These are phyloP conservation scores for Urocolius indicus DNA, from an alignment of 2,113 vertebrate species.

Conservation along the genomic window DNA sequence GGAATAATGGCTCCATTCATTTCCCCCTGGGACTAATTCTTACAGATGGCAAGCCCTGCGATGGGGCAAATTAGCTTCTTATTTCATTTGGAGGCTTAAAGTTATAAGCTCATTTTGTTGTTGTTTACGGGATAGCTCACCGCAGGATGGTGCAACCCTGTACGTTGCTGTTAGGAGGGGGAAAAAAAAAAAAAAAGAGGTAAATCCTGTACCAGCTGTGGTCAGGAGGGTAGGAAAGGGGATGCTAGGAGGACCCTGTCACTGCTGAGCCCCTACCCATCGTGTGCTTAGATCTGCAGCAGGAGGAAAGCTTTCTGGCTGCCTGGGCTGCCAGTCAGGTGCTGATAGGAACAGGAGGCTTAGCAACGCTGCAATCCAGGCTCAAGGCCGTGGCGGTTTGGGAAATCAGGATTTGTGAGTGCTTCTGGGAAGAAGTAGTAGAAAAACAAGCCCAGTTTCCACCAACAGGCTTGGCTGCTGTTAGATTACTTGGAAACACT, in stretches of 20 bases:
- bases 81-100: constrained; percentile 69
- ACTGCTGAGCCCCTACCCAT: not conserved
- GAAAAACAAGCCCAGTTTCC: not conserved
- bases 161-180: not conserved
- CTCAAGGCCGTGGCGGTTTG: not conserved
- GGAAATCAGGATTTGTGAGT: not conserved
- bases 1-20: constrained; percentile 77
- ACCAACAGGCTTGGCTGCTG: not conserved
- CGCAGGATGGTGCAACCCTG: constrained; percentile 10
- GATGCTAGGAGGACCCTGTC: constrained; percentile 33
- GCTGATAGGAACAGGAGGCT: constrained; percentile 1
- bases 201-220: not conserved
- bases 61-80: constrained; percentile 76
- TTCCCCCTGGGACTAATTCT: constrained; percentile 74
- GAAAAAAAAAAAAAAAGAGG: too few relatives aligned
- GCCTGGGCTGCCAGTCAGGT: constrained; percentile 32
- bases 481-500: not conserved
- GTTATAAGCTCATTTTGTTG: constrained; percentile 70
- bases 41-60: constrained; percentile 66
- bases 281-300: not conserved
- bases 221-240: not conserved
- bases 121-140: constrained; percentile 45
- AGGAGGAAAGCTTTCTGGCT: constrained; percentile 12
- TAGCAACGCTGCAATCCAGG: not conserved
- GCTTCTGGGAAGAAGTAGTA: not conserved